Evolutionary conservation across 2,113 vertebrate species (phyloP).

Genomic region (Cygnus buccinator): DNA sequence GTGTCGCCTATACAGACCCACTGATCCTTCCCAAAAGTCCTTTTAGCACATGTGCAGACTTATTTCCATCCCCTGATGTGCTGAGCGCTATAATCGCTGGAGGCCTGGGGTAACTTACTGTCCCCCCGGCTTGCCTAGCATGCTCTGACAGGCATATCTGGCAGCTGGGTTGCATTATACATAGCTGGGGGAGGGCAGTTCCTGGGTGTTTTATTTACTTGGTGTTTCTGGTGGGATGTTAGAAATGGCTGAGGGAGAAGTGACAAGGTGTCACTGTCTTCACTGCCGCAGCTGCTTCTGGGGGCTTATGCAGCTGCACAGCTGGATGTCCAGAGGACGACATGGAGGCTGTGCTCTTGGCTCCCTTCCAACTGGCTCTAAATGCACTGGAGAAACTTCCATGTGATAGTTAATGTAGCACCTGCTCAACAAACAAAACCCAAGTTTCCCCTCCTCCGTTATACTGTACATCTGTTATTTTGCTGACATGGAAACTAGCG

Average conservation of each 20-base stretch:
- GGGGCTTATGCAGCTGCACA: constrained; percentile 70
- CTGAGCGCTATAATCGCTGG: constrained; percentile 35
- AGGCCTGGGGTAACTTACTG: constrained; percentile 38
- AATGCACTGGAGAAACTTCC: constrained; percentile 72
- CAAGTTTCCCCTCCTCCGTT: constrained; percentile 49
- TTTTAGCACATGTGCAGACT: constrained; percentile 65
- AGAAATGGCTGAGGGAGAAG: constrained; percentile 50
- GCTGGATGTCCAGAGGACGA: constrained; percentile 73
- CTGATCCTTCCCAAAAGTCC: constrained; percentile 68
- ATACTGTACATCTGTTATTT: constrained; percentile 79
- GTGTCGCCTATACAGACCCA: constrained; percentile 14
- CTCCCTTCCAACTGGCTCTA: constrained; percentile 70
- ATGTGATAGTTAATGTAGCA: constrained; percentile 67
- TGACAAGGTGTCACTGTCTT: constrained; percentile 75
- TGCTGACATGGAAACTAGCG: constrained; percentile 75
- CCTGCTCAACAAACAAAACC: constrained; percentile 76
- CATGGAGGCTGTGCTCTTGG: constrained; percentile 65
- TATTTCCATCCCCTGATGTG: constrained; percentile 49
- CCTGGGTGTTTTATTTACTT: constrained; percentile 39
- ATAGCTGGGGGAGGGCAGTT: neutral
- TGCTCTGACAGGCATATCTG: constrained; percentile 34
- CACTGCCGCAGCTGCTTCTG: constrained; percentile 74
- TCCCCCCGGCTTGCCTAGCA: neutral
- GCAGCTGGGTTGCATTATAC: constrained; percentile 26
- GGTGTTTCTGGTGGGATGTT: neutral